Base-by-base conservation (phyloP, 2,797 vertebrate genomes). In the Tamandua tetradactyla region DNA sequence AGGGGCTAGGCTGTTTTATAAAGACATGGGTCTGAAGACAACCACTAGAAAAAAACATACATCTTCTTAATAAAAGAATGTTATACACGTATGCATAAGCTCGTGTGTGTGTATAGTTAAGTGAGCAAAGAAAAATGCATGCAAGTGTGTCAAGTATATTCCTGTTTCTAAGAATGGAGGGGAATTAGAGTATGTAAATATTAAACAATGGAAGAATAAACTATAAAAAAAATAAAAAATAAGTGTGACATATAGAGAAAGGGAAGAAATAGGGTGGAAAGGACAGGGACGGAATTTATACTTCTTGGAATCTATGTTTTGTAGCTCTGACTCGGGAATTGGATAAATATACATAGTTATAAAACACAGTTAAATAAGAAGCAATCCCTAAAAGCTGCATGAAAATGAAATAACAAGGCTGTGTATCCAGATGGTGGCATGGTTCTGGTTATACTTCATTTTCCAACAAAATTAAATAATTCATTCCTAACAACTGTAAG, bases 381-480 rank as follows among this genome's bases (percentile, higher is more conserved):
- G 57, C 37, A 80, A 32, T 78, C 79, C 30, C 62, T 71, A 88
- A 72, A 84, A 44, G 87, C 78, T 87, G 61, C 15, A 40, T 90
- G 23, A 93, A 47, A 93, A 87, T 42, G 62, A 85, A 90, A 91
- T 57, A 49, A 87, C 76, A 72, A 85, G 76, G 20, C 25, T 62
- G 35, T 30, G 74, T 62, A 59, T 52, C 30, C 37, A 88, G 62
- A 68, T 80, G 40, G 83, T 71, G 44, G n/a, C 42, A 75, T 61
- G 12, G 32, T 76, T 87, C 42, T 10, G 71, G 71, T 69, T 72
- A 72, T 7, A 55, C 52, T 57, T 61, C 76, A 87, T 90, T 96
- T 89, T 74, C 57, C 93, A 94, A 87, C 82, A 95, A 72, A 94
- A 92, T 76, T 74, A 89, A 95, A 95, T 79, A 52, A 92, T 87